Base-by-base conservation (phyloP, 2,113 vertebrate species). In the Centropristis striata region DNA sequence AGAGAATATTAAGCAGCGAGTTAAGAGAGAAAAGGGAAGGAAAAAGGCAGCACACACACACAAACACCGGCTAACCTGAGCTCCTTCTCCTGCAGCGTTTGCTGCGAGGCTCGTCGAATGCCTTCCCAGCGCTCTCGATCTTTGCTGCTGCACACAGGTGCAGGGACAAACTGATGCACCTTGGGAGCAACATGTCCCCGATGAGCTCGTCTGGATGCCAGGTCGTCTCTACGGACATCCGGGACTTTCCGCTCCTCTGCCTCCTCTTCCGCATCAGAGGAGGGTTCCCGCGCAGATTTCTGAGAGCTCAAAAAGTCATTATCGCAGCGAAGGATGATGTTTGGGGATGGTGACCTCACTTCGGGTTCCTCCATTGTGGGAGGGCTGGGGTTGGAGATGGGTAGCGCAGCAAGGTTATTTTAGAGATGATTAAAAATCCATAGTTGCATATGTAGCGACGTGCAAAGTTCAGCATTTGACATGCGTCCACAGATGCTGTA, bases 141-240 rank as follows among this genome's bases (percentile, higher is more conserved):
- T 91, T 92, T 96, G 68, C 85, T 93, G 54, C 66, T 95, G 83
- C 95, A 97, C 0, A 93, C 86, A 18, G 95, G 95, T 2, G 95
- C 61, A 15, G 97, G 93, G 78, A 97, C 94, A 8, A 96, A 95
- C 91, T 96, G 93, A 0, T 96, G 95, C 76, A 95, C 92, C 6
- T 5, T 37, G 2, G 94, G 86, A 87, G 93, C 95, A 5, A 88
- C 67, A 7, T 96, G 91, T 86, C 96, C 95, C 78, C 95, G 95
- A 37, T 88, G 95, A 28, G 90, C 93, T 89, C 96, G 96, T 32
- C 98, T 92, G 1, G 97, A 95, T 0, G 98, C 98, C 82, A 99
- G 95, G 78, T 99, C 98, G 53, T 99, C 98, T 88, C 91, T 97
- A 75, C 93, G 96, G 60, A 98, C 94, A 75, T 99, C 97, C 0